Conservation (phyloP, 2,797 vertebrate species). For the Protosalanx chinensis region DNA sequence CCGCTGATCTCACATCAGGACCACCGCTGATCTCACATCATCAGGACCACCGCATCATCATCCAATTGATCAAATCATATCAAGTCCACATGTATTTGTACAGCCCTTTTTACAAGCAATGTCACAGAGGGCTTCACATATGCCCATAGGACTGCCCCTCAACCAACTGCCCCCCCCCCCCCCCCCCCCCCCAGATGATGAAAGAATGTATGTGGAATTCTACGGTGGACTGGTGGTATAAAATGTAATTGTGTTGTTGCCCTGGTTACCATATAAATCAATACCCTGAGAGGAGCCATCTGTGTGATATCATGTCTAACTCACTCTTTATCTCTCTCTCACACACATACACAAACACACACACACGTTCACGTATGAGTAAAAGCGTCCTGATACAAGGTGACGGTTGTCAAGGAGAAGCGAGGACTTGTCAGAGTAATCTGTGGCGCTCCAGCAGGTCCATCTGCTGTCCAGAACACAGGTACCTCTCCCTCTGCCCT, state of each 20-base stretch:
- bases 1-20: background rate
- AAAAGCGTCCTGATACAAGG: constrained; percentile 58
- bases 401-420: constrained; percentile 59
- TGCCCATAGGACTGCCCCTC: too few species aligned
- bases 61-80: too few species aligned
- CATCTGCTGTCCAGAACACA: constrained; percentile 60
- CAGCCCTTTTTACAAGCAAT: too few species aligned
- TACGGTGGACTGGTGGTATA: background rate
- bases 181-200: too few species aligned
- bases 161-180: too few species aligned
- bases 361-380: constrained; percentile 37
- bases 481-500: constrained; percentile 35
- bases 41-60: too few species aligned
- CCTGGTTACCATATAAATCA: background rate
- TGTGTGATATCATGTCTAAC: background rate
- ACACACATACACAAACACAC: constrained; percentile 20
- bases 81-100: too few species aligned
- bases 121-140: too few species aligned
- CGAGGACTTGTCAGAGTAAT: constrained; percentile 62
- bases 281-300: background rate
- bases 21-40: background rate
- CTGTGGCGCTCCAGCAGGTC: constrained; percentile 53
- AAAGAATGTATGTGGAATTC: background rate
- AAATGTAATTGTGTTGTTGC: background rate
- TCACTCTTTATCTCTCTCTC: background rate